Base-by-base conservation (phyloP, 2,113 vertebrate species). In the Scolopax mira region DNA sequence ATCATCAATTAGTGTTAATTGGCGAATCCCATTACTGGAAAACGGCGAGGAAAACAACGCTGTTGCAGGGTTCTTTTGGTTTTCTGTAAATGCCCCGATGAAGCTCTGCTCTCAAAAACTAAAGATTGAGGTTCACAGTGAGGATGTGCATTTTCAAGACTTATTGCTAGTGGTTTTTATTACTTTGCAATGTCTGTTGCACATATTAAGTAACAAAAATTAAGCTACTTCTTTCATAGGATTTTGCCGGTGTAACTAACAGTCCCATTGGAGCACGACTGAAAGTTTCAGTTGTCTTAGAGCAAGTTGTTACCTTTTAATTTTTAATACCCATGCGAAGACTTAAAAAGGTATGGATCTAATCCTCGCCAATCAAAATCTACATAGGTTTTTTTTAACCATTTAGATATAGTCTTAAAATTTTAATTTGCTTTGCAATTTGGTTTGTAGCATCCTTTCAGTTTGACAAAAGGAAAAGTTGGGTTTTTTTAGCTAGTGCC, bases 401-500 rank as follows among this genome's bases (percentile, higher is more conserved):
- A 33, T 85, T 92, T 90, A 95, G 94, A 90, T 96, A 84, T 2
- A 89, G 70, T 94, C 86, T 93, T 93, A 89, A 96, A 74, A 66
- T 52, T 55, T 78, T 27, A 46, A 49, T 5, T 78, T 81, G 3
- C 64, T 71, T 78, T 89, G 33, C 46, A 64, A 6, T 57, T 91
- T 0, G 0, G 35, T 64, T 69, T 67, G n/a, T 71, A 84, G 42
- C 89, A 23, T 60, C 44, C 23, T 70, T 88, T 85, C 33, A 71
- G 33, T 86, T 52, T 55, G 71, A 88, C 65, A 89, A 74, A 49
- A 52, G 28, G 12, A 77, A 73, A 96, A 92, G 60, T 72, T 80
- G 58, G 46, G 35, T 28, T n/a, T 88, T 92, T 97, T 97, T 83
- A 90, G 51, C 88, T 97, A 94, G 96, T 97, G 97, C 97, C 97